Percentiles rank a stretch among this genome's conserved stretches.
phyloP scores from a whole-genome alignment of 2,888 invertebrate genomes.

The Sympetrum striolatum region DNA sequence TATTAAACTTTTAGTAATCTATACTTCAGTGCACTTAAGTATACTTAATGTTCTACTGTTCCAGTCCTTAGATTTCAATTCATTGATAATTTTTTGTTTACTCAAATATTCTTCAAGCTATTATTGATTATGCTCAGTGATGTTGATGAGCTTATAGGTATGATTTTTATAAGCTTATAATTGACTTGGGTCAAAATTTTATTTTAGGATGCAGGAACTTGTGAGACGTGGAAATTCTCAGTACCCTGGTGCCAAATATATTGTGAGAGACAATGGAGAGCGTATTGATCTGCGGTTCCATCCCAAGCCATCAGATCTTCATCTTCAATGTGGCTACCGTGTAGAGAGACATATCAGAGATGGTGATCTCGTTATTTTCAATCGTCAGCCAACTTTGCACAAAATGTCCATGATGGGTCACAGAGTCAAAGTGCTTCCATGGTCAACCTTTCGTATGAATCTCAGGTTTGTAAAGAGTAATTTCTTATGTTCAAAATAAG shows the following conservation, averaged over 20 bases:
- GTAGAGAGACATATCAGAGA: slow-evolving; percentile 98
- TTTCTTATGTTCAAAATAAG: background rate
- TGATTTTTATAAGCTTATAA: too few relatives aligned
- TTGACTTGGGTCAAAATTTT: slow-evolving; percentile 38
- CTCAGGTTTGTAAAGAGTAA: slow-evolving; percentile 64
- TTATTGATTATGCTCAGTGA: slow-evolving; percentile 47
- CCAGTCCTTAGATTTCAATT: too few relatives aligned
- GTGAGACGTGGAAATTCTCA: slow-evolving; percentile 97
- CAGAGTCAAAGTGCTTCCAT: slow-evolving; percentile 90
- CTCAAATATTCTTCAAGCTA: background rate
- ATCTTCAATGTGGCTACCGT: slow-evolving; percentile 91
- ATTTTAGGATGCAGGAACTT: slow-evolving; percentile 79
- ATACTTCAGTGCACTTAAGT: background rate
- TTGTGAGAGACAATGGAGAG: slow-evolving; percentile 98
- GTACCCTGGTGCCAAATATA: slow-evolving; percentile 99
- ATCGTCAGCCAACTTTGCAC: slow-evolving; percentile 98
- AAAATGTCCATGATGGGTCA: slow-evolving; percentile 99
- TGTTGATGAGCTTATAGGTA: too few relatives aligned
- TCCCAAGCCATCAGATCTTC: slow-evolving; percentile 95
- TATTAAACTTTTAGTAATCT: background rate
- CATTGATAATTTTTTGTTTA: background rate
- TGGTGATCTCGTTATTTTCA: slow-evolving; percentile 98
- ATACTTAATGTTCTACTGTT: too few relatives aligned
- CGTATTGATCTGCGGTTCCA: slow-evolving; percentile 98
- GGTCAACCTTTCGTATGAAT: slow-evolving; percentile 99